phyloP scores from a whole-genome alignment of 2,113 vertebrate genomes.

The Eolophus roseicapilla region DNA sequence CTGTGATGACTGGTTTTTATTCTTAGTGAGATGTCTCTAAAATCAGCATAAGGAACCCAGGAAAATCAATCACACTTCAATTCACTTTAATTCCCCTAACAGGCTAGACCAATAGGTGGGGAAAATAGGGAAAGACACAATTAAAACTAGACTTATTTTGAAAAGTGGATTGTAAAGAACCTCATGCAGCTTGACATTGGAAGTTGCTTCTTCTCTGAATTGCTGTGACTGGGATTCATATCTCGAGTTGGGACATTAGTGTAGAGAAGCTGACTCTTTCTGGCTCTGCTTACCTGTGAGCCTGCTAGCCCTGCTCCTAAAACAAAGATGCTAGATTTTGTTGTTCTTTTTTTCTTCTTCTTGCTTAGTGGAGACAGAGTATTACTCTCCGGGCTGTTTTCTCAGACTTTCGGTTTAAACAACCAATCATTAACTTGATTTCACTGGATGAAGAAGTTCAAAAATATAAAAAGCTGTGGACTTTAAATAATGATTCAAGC shows the following conservation, averaged over 20 bases:
- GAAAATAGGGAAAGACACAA: neutral
- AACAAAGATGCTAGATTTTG: neutral
- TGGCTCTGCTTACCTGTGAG: neutral
- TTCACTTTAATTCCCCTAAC: neutral
- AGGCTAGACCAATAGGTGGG: neutral
- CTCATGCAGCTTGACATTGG: neutral
- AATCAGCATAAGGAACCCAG: neutral
- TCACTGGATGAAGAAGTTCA: neutral
- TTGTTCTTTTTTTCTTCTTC: neutral
- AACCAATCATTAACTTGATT: neutral
- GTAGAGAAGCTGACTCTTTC: neutral
- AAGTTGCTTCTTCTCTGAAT: neutral
- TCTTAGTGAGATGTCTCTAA: neutral
- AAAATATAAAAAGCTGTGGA: neutral
- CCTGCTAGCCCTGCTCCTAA: neutral
- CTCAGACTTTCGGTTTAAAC: neutral
- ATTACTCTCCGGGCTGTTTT: neutral
- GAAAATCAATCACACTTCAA: neutral
- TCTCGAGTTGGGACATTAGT: neutral
- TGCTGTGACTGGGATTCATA: neutral
- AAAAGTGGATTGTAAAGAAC: neutral
- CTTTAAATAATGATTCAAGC: neutral
- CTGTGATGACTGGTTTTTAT: neutral
- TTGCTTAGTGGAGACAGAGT: fast-evolving
- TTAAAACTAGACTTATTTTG: neutral